Percentiles rank a stretch among this genome's conserved stretches.
Evolutionary conservation across 2,113 vertebrate genomes (phyloP).

Genomic region (Morone chrysops): DNA sequence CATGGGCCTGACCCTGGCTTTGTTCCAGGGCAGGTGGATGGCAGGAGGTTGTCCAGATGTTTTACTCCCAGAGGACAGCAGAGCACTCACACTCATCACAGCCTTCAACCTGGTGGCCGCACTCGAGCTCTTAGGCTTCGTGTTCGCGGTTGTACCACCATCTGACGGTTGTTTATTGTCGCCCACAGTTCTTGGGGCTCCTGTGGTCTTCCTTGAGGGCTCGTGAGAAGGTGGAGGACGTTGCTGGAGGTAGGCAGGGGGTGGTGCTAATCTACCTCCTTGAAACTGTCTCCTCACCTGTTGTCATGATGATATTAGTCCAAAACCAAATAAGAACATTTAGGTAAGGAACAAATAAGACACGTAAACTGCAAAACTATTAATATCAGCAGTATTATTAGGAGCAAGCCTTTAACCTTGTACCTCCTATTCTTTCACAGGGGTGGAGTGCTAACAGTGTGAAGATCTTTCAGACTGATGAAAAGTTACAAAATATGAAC

Average conservation of each 20-base stretch:
- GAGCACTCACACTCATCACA: conserved; percentile 76
- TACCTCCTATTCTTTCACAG: neutral
- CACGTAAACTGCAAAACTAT: neutral
- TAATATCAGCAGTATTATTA: neutral
- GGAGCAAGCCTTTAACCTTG: neutral
- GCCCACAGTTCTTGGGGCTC: conserved; percentile 42
- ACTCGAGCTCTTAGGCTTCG: conserved; percentile 40
- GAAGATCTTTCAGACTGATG: neutral
- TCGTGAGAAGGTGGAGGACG: conserved; percentile 66
- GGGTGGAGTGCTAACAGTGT: neutral
- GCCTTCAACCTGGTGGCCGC: conserved; percentile 78
- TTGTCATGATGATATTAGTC: conserved; percentile 74
- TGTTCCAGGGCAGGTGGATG: conserved; percentile 87
- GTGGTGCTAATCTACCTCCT: conserved; percentile 53
- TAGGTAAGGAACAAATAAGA: neutral
- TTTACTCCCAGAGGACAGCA: conserved; percentile 66
- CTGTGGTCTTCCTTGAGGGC: conserved; percentile 72
- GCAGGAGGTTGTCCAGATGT: conserved; percentile 71
- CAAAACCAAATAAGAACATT: conserved; percentile 36
- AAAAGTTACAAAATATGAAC: no score
- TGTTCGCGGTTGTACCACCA: neutral
- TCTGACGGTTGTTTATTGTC: conserved; percentile 28
- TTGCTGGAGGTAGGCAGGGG: conserved; percentile 46
- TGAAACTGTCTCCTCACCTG: conserved; percentile 81
- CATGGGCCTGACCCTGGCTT: conserved; percentile 89